phyloP scores from a whole-genome alignment of 1,140 invertebrate species.

The Lasioglossum baleicum region DNA sequence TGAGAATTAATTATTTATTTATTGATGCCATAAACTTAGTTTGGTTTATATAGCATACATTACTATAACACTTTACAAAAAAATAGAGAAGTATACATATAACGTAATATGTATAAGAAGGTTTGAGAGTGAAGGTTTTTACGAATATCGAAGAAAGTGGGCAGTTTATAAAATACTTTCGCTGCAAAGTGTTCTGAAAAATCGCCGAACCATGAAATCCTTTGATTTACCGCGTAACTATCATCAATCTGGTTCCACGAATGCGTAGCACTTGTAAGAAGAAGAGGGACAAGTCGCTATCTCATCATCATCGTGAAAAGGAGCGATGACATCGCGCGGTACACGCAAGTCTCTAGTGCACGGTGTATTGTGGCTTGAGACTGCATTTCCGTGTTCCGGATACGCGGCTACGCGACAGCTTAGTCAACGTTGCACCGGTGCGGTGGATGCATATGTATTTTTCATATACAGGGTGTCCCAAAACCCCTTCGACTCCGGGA shows the following conservation, averaged over 20 bases:
- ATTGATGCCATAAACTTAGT: too few species aligned
- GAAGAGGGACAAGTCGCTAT: conserved; percentile 2
- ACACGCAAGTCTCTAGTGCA: conserved; percentile 67
- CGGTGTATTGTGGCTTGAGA: conserved; percentile 37
- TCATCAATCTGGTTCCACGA: neutral
- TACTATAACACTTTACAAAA: too few species aligned
- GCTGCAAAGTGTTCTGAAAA: neutral
- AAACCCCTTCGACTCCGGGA: too few species aligned
- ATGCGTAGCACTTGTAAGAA: neutral
- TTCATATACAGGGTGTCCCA: too few species aligned
- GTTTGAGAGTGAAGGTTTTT: too few species aligned
- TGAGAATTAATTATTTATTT: too few species aligned
- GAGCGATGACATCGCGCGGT: conserved; percentile 64
- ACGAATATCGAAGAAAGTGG: too few species aligned
- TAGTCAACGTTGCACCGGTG: conserved; percentile 15
- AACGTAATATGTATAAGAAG: too few species aligned
- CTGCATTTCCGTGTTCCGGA: conserved; percentile 36
- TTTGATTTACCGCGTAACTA: conserved; percentile 6
- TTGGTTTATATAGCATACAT: too few species aligned
- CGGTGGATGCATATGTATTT: conserved; percentile 49
- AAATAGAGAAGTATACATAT: too few species aligned
- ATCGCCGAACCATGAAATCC: neutral
- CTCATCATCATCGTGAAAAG: conserved; percentile 45
- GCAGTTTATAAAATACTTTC: too few species aligned
- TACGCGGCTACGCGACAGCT: conserved; percentile 37